Evolutionary conservation across 2,888 invertebrate genomes (phyloP).

Genomic region (Luperina testacea): DNA sequence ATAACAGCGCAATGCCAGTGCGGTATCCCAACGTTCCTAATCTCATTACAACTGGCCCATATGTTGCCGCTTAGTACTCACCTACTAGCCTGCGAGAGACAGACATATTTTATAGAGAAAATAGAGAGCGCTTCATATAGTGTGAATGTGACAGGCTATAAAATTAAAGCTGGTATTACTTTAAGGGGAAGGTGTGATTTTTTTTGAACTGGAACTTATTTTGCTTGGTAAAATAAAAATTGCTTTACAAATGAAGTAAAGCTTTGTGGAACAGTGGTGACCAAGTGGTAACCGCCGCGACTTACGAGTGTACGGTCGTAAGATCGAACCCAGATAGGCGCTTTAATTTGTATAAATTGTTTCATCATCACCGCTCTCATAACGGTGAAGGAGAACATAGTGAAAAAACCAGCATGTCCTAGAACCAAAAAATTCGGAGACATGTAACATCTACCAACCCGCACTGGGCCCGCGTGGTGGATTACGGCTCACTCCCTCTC

Average conservation of each 20-base stretch:
- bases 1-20: constrained; percentile 37
- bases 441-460: no score
- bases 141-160: constrained; percentile 25
- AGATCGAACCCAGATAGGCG: background rate
- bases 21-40: constrained; percentile 47
- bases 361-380: background rate
- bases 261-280: background rate
- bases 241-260: background rate
- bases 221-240: background rate
- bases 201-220: background rate
- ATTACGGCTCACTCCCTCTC: background rate
- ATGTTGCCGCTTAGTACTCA: constrained; percentile 40
- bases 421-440: no score
- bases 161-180: constrained; percentile 13
- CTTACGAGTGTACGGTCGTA: background rate
- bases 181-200: background rate
- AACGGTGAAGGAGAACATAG: background rate
- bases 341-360: background rate
- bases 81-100: constrained; percentile 34
- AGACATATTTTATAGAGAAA: constrained; percentile 37
- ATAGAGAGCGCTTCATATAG: constrained; percentile 28
- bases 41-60: constrained; percentile 54
- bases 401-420: no score
- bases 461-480: no score
- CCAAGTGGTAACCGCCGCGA: background rate